Base-by-base conservation (phyloP, 2,888 invertebrate species). In the Chaitophorus viminalis region DNA sequence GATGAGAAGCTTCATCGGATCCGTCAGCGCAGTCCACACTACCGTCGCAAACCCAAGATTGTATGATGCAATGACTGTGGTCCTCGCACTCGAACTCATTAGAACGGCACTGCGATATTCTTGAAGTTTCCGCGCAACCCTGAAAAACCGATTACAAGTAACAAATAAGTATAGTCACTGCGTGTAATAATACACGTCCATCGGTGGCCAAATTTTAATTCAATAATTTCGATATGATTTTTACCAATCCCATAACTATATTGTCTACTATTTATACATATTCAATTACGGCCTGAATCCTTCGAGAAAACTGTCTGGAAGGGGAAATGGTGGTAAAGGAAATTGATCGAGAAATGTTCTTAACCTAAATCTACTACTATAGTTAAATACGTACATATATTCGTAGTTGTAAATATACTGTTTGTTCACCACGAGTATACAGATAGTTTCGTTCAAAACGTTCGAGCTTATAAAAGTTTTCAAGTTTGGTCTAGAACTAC, bases 21-120 rank as follows among this genome's bases (percentile, higher is more conserved):
- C 96, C 96, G 90, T 95, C 95, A 0, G 95, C 94, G 90, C 97
- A 97, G 91, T 97, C 97, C 77, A 93, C 93, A 90, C 95, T 95
- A 1, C 96, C 96, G 90, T 97, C 97, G 91, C 97, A 97, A 21
- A 97, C 93, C 96, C 96, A 97, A 39, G 93, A 94, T 89, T 93
- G 94, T 91, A 95, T 95, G 72, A 97, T 94, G 91, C 97, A 97
- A 1, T 95, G 95, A 90, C 96, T 93, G 75, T 94, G 94, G 91
- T 97, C 97, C 72, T 93, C 94, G 91, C 97, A 97, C 90, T 95
- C 94, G 91, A 95, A 96, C 91, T 97, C 97, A 72, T 93, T 93
- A 2, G 93, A 91, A 89, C 94, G 92, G 91, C 97, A 97, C 33
- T 94, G 94, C 1, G 94, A 94, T 0, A 89, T 65, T 4, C 88